Percentiles rank a stretch among this genome's conserved stretches.
Evolutionary conservation across 1,140 invertebrate species (phyloP).

Genomic region (Schlechtendalia chinensis): DNA sequence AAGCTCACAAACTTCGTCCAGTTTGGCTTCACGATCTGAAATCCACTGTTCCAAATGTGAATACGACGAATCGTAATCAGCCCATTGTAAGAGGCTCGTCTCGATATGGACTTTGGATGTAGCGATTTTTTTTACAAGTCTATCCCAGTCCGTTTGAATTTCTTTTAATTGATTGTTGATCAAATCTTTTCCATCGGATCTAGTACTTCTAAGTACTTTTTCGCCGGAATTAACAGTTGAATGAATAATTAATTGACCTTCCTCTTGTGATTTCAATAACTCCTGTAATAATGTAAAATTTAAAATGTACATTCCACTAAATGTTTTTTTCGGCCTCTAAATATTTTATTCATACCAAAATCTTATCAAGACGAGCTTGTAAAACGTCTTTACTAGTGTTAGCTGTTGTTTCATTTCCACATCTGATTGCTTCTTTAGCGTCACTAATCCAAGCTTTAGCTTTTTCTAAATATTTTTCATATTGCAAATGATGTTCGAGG

Average conservation of each 20-base stretch:
- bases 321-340: too few relatives aligned
- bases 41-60: constrained; percentile 92
- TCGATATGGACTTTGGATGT: constrained; percentile 90
- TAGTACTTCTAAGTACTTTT: constrained; percentile 82
- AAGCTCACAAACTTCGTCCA: constrained; percentile 88
- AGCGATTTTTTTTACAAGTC: constrained; percentile 86
- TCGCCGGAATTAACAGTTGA: constrained; percentile 88
- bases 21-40: constrained; percentile 86
- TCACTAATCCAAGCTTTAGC: constrained; percentile 86
- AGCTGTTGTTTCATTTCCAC: constrained; percentile 74
- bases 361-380: constrained; percentile 73
- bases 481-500: constrained; percentile 81
- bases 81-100: constrained; percentile 88
- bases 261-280: constrained; percentile 77
- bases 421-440: constrained; percentile 77
- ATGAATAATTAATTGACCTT: constrained; percentile 87
- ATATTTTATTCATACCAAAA: constrained; percentile 57
- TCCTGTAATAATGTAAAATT: constrained; percentile 60
- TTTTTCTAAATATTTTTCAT: constrained; percentile 74
- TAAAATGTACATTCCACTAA: background rate
- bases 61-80: constrained; percentile 90
- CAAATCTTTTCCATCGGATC: constrained; percentile 83
- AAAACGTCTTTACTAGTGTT: constrained; percentile 76
- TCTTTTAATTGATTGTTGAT: constrained; percentile 86
- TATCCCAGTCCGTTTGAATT: constrained; percentile 89